Evolutionary conservation across 1,140 invertebrate species (phyloP).

Genomic region (Alviniconcha marisindica): DNA sequence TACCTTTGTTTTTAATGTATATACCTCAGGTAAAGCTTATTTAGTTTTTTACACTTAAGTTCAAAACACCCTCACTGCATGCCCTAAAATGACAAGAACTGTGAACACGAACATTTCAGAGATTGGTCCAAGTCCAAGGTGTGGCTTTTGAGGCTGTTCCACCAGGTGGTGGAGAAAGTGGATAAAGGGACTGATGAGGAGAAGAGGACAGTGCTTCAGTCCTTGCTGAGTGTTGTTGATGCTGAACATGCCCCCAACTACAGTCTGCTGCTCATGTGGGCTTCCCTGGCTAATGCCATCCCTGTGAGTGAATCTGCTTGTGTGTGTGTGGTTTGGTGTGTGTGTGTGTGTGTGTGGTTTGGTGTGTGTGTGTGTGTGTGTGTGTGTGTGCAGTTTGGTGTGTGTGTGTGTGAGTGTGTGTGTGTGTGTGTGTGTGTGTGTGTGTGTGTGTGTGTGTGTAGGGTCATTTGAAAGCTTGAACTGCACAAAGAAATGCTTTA

Average conservation of each 20-base stretch:
- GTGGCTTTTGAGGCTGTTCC: slow-evolving; percentile 53
- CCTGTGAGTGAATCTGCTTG: slow-evolving; percentile 45
- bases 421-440: background rate
- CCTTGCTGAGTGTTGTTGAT: slow-evolving; percentile 49
- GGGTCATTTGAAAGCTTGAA: background rate
- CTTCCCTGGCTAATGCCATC: slow-evolving; percentile 62
- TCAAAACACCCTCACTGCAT: too few relatives aligned
- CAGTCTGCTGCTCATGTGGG: slow-evolving; percentile 61
- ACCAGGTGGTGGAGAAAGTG: slow-evolving; percentile 30
- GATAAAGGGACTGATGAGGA: background rate
- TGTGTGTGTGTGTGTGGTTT: too few relatives aligned
- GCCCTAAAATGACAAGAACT: too few relatives aligned
- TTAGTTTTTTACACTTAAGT: too few relatives aligned
- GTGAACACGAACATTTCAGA: too few relatives aligned
- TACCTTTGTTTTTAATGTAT: too few relatives aligned
- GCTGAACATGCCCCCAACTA: slow-evolving; percentile 56
- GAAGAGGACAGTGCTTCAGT: slow-evolving; percentile 54
- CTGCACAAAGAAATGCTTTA: background rate
- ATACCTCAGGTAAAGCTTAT: too few relatives aligned
- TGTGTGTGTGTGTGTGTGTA: background rate
- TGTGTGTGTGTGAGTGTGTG: background rate
- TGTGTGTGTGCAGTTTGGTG: too few relatives aligned
- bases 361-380: too few relatives aligned
- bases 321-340: too few relatives aligned
- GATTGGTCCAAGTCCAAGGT: slow-evolving; percentile 55